phyloP scores from a whole-genome alignment of 1,140 invertebrate species.

The Camponotus vicinus region DNA sequence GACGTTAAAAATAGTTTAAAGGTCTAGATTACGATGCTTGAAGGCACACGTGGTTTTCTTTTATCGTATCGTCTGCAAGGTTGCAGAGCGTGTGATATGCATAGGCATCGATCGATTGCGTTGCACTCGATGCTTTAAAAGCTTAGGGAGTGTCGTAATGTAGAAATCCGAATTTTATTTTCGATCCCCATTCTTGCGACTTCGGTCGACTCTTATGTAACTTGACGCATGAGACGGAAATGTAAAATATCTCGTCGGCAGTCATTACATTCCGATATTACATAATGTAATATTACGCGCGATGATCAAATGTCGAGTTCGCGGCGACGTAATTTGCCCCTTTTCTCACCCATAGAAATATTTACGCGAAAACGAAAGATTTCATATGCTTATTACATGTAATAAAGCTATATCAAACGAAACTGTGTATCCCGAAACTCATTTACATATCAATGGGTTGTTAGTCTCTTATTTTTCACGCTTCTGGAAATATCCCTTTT shows the following conservation, averaged over 20 bases:
- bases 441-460: neutral
- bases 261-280: slow-evolving; percentile 29
- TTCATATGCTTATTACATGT: neutral
- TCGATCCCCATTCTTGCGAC: too few species aligned
- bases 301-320: slow-evolving; percentile 37
- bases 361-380: neutral
- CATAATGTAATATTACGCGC: slow-evolving; percentile 24
- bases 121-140: neutral
- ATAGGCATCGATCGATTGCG: neutral
- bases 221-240: slow-evolving; percentile 30
- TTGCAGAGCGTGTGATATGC: neutral
- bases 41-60: neutral
- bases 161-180: neutral
- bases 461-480: neutral
- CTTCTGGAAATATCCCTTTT: neutral
- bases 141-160: neutral
- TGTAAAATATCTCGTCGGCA: slow-evolving; percentile 25
- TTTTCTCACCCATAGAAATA: neutral
- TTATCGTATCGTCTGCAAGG: neutral
- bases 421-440: neutral
- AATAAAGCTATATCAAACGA: neutral
- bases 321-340: neutral
- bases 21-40: neutral
- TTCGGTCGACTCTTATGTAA: slow-evolving; percentile 11
- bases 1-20: neutral